Conservation (phyloP, 2,888 invertebrate genomes). For the Fragum whitleyi region DNA sequence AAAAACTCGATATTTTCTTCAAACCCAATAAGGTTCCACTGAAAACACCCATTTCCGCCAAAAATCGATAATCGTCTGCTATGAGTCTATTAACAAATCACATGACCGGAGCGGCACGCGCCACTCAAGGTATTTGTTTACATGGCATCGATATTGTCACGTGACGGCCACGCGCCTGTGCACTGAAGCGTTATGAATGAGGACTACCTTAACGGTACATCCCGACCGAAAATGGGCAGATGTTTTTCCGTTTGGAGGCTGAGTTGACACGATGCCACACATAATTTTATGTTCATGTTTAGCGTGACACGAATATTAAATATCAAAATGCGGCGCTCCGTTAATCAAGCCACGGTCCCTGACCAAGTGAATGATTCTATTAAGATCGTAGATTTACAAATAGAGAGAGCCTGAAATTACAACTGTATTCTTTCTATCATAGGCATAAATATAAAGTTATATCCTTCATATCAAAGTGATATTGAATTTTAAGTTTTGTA, state of each 20-base stretch:
- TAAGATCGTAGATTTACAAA: no score
- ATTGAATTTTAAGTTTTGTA: no score
- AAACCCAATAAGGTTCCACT: slow-evolving; percentile 1
- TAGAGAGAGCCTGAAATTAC: no score
- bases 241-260: background rate
- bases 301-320: slow-evolving; percentile 25
- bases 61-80: slow-evolving; percentile 7
- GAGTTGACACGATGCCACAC: slow-evolving; percentile 12
- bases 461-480: no score
- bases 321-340: background rate
- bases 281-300: slow-evolving; percentile 8
- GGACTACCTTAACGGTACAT: slow-evolving; percentile 35
- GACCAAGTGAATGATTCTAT: no score
- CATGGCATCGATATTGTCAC: slow-evolving; percentile 23
- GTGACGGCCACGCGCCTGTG: slow-evolving; percentile 48
- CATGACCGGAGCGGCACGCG: slow-evolving; percentile 33
- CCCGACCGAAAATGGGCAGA: slow-evolving; percentile 15
- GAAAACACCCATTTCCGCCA: background rate
- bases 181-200: slow-evolving; percentile 26
- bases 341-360: no score
- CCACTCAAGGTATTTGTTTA: slow-evolving; percentile 42
- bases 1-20: background rate
- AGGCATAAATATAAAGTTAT: no score
- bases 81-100: slow-evolving; percentile 17
- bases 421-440: no score